Base-by-base conservation (phyloP, 2,888 invertebrate genomes). In the Spialia ferax region DNA sequence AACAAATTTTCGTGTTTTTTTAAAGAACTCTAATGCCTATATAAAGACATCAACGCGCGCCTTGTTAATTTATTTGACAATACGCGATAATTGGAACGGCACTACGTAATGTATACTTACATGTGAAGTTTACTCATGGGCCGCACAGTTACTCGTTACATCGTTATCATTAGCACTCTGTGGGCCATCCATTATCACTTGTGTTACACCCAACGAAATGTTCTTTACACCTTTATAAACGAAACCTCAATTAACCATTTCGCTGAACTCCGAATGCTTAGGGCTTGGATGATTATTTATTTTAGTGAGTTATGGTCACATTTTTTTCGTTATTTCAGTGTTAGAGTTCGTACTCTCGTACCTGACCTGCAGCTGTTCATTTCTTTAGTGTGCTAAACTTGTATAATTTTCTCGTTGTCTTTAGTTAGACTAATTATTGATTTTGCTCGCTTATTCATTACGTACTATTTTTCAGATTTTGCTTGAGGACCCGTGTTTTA, bases 231-330 rank as follows among this genome's bases (percentile, higher is more conserved):
- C 68, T 70, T 68, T 65, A 54, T 57, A 63, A 50, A 70, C 74
- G 73, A 73, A 74, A 76, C 75, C 76, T 77, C 77, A 78, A 81
- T 82, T 81, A 77, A 77, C 77, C 71, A 70, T 73, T 71, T 63
- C 76, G 75, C 69, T 74, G 70, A 73, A 75, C 74, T 75, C 76
- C 81, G 10, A 22, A 13, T 11, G 6, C 13, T 8, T 26, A 54
- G 54, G 52, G 52, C 10, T 50, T 50, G 22, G 22, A 22, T 7
- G 42, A n/a, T n/a, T n/a, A n/a, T n/a, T n/a, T n/a, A 15, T 42
- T 42, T 15, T 15, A 7, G 13, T 6, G 1, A 29, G 29, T 29
- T 29, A 29, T 29, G 2, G 26, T 45, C 0, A 15, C 8, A 7
- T 1, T 45, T 15, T 45, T 45, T 45, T 1, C 35, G 35, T 13